Conservation (phyloP, 2,888 invertebrate genomes). For the Acronicta alni region DNA sequence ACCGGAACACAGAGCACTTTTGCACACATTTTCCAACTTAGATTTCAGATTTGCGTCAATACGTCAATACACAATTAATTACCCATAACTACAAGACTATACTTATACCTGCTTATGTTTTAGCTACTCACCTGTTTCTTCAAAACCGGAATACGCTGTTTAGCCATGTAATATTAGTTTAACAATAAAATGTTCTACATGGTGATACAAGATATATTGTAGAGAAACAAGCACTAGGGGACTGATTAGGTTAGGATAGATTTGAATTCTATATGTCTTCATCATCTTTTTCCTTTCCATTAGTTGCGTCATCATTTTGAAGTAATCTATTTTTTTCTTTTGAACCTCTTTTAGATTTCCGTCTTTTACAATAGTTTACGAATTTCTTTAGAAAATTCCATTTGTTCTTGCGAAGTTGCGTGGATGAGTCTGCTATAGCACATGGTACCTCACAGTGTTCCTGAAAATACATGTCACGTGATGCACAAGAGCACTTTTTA, state of each 20-base stretch:
- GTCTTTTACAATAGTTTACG: conserved; percentile 64
- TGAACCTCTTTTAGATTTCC: conserved; percentile 36
- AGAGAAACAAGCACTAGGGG: not conserved
- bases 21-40: too few species aligned
- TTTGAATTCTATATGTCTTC: conserved; percentile 18
- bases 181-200: not conserved
- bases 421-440: conserved; percentile 71
- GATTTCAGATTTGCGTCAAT: too few species aligned
- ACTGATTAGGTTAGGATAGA: not conserved
- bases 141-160: not conserved
- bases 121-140: not conserved
- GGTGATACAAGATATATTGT: not conserved
- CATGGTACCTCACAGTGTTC: conserved; percentile 66
- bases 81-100: too few species aligned
- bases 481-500: conserved; percentile 66
- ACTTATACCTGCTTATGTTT: not conserved
- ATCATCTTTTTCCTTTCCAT: conserved; percentile 24
- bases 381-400: conserved; percentile 65
- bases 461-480: conserved; percentile 53
- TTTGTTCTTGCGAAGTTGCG: conserved; percentile 67
- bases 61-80: not conserved
- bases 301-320: conserved; percentile 12
- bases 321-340: conserved; percentile 54
- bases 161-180: not conserved
- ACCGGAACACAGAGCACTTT: too few species aligned